Base-by-base conservation (phyloP, 2,888 invertebrate genomes). In the Yponomeuta malinellus region DNA sequence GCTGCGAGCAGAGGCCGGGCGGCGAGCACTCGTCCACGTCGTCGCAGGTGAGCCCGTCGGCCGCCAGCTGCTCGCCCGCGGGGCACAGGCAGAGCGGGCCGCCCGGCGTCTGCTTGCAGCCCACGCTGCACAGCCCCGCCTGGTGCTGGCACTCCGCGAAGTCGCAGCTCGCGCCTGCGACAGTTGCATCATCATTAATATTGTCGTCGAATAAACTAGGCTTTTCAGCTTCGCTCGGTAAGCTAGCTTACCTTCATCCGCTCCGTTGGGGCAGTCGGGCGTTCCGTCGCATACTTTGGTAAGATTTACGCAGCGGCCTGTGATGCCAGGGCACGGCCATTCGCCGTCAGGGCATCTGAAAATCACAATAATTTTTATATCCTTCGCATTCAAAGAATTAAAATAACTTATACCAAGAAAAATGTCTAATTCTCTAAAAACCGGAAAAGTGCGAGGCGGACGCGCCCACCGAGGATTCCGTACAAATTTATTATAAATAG, bases 41-140 rank as follows among this genome's bases (percentile, higher is more conserved):
- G 78, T 93, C 89, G 84, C 97, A 97, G 6, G 94, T 94, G 74
- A 90, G 93, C 0, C 94, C 94, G 78, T 96, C 95, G 1, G 90
- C 84, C 71, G 93, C 93, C 5, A 99, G 90, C 74, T 95, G 95
- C 84, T 98, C 97, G 0, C 99, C 99, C 0, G 90, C 83, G 0
- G 98, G 98, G 85, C 99, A 99, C 0, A 95, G 93, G 81, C 99
- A 99, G 67, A 97, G 89, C 0, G 98, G 97, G 0, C 99, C 99
- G 48, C 90, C 83, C 0, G 98, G 98, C 0, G 98, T 98, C 82
- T 97, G 96, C 75, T 96, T 95, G 84, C 98, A 98, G 2, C 94
- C 94, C 81, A 96, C 96, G 2, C 96, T 95, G 83, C 98, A 98
- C 5, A 96, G 93, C 0, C 96, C 95, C 0, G 87, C 88, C 78